These are phyloP conservation scores for Rotaria macrura DNA, from an alignment of 2,888 invertebrate species.

Conservation along the genomic window DNA sequence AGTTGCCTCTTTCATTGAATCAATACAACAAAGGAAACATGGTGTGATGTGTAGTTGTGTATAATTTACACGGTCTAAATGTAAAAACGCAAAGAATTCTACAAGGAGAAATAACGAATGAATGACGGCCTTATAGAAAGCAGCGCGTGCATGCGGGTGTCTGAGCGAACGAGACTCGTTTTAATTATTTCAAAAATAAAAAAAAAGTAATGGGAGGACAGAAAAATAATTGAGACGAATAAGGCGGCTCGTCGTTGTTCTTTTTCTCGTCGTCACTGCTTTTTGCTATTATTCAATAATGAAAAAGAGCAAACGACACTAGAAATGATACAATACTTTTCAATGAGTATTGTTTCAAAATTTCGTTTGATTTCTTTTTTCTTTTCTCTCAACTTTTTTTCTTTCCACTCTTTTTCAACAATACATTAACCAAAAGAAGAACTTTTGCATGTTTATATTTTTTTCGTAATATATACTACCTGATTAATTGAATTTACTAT, in stretches of 20 bases:
- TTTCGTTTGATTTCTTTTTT: not conserved
- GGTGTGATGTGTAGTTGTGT: no score
- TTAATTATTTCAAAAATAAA: not conserved
- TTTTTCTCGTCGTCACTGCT: not conserved
- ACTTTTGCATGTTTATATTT: not conserved
- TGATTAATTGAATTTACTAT: not conserved
- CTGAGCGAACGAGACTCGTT: not conserved
- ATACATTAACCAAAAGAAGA: not conserved
- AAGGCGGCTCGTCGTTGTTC: not conserved
- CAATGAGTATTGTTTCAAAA: not conserved
- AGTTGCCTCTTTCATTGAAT: not conserved
- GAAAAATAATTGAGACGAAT: not conserved
- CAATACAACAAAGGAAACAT: no score
- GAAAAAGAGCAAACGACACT: conserved; percentile 2
- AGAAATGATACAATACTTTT: not conserved
- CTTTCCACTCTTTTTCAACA: not conserved
- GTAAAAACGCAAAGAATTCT: not conserved
- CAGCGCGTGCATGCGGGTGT: not conserved
- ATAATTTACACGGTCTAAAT: not conserved
- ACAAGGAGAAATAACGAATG: not conserved
- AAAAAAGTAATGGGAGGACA: not conserved
- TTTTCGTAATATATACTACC: not conserved
- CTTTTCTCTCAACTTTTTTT: not conserved
- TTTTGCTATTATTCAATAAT: conserved; percentile 3
- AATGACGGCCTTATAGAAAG: not conserved